Evolutionary conservation across 2,888 invertebrate genomes (phyloP).

Genomic region (Tribolium freemani): DNA sequence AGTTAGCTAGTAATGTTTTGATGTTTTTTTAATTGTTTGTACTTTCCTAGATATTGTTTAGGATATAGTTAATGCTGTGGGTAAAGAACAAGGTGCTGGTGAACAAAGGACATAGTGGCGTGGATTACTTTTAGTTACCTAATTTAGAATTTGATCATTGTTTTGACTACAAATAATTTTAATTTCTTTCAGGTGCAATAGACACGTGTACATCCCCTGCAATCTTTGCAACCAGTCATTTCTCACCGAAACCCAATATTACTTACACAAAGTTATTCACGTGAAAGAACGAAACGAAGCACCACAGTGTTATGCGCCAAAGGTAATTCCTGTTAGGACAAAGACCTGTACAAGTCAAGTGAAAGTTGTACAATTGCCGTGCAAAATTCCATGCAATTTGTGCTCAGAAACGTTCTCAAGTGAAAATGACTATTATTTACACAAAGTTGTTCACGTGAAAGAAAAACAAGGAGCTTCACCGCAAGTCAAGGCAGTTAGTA

Average conservation of each 20-base stretch:
- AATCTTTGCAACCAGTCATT: slow-evolving; percentile 10
- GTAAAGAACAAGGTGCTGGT: no score
- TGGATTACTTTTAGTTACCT: no score
- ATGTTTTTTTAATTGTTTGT: no score
- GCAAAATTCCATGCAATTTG: slow-evolving; percentile 15
- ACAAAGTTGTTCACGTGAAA: slow-evolving; percentile 16
- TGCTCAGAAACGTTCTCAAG: slow-evolving; percentile 10
- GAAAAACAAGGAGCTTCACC: not conserved
- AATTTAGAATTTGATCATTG: no score
- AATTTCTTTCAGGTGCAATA: not conserved
- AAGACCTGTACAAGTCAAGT: not conserved
- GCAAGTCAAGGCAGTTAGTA: not conserved
- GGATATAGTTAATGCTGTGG: no score
- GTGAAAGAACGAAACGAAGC: slow-evolving; percentile 14
- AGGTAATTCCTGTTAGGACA: not conserved
- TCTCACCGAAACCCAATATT: slow-evolving; percentile 18
- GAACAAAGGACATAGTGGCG: no score
- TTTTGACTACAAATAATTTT: no score
- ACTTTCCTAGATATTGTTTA: no score
- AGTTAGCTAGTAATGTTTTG: no score
- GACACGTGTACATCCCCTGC: not conserved
- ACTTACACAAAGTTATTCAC: slow-evolving; percentile 12
- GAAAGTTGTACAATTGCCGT: not conserved
- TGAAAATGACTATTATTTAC: slow-evolving; percentile 11
- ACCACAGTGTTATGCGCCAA: not conserved